Percentiles rank a stretch among this genome's conserved stretches.
phyloP scores from a whole-genome alignment of 2,888 invertebrate species.

The Dastarcus helophoroides region DNA sequence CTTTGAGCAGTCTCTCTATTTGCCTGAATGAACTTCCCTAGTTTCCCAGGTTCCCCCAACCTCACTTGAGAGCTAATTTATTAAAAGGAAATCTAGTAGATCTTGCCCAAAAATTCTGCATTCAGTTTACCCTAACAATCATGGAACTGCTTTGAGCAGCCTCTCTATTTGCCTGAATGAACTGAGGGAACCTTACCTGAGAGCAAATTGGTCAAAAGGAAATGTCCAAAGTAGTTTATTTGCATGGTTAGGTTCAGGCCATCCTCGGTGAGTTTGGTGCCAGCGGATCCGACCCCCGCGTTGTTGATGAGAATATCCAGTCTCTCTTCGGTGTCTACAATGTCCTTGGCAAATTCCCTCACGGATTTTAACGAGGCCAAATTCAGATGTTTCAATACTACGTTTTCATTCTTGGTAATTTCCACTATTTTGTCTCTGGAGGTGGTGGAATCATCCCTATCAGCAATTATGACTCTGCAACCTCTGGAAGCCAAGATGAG shows the following conservation, averaged over 20 bases:
- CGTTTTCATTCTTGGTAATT: conserved; percentile 8
- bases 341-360: conserved; percentile 14
- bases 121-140: too few species aligned
- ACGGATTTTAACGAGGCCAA: conserved; percentile 15
- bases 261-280: conserved; percentile 33
- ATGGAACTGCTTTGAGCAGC: too few species aligned
- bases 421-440: conserved; percentile 9
- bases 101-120: too few species aligned
- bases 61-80: too few species aligned
- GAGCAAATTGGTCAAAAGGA: conserved; percentile 16
- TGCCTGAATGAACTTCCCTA: too few species aligned
- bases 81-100: too few species aligned
- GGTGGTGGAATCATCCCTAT: conserved; percentile 8
- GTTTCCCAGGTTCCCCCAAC: too few species aligned
- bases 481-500: conserved; percentile 12
- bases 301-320: conserved; percentile 52
- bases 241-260: conserved; percentile 14
- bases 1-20: too few species aligned
- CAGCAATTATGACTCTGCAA: conserved; percentile 14
- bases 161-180: too few species aligned
- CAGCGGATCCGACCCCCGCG: conserved; percentile 20
- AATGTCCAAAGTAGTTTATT: conserved; percentile 17
- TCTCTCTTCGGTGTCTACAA: conserved; percentile 12
- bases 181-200: conserved; percentile 12
- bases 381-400: conserved; percentile 12